Percentiles rank a stretch among this genome's conserved stretches.
phyloP scores from a whole-genome alignment of 2,888 invertebrate species.

The Hymenopus coronatus region DNA sequence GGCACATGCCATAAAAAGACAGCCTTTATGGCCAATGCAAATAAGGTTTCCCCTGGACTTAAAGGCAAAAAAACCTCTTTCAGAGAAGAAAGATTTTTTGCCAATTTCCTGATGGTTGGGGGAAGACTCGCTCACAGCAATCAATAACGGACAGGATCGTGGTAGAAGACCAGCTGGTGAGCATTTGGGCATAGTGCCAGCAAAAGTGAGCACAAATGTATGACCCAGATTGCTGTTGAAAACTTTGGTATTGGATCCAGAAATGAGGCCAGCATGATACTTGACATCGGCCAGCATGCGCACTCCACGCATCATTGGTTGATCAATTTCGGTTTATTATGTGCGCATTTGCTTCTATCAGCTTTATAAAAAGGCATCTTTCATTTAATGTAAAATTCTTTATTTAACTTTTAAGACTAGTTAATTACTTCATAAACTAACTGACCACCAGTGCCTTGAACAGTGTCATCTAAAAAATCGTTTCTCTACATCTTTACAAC shows the following conservation, averaged over 20 bases:
- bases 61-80: neutral
- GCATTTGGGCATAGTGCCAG: neutral
- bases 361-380: too few species aligned
- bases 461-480: too few species aligned
- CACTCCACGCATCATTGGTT: too few species aligned
- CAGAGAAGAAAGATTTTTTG: neutral
- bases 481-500: too few species aligned
- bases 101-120: neutral
- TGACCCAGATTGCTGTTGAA: neutral
- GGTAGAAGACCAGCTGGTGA: neutral
- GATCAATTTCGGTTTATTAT: too few species aligned
- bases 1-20: neutral
- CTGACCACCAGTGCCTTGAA: too few species aligned
- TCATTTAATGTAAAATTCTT: too few species aligned
- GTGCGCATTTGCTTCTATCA: too few species aligned
- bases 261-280: too few species aligned
- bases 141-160: neutral
- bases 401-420: too few species aligned
- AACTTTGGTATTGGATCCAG: neutral
- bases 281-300: too few species aligned
- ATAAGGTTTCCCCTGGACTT: neutral
- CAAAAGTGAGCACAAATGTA: neutral
- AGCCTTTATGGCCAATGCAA: neutral
- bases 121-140: neutral
- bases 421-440: too few species aligned